Evolutionary conservation across 2,113 vertebrate genomes (phyloP), one percentile per base, ranked within the genome.

Genomic region (Notiomystis cincta): DNA sequence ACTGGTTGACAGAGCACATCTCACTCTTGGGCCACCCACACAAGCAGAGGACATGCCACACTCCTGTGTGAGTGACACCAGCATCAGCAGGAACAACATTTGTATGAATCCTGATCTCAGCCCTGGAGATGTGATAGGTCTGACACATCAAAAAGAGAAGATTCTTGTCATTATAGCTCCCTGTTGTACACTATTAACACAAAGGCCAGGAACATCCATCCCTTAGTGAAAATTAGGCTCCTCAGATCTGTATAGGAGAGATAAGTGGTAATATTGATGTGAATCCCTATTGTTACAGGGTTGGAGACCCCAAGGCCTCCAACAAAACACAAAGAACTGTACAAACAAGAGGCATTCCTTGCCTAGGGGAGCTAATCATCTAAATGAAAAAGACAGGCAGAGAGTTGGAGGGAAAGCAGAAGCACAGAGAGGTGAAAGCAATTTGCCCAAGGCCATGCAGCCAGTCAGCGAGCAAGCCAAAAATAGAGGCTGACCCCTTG

Each of bases 401-500:
- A 51, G 91, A 95, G 42, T 70, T 54, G 35, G 84, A 95, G 45
- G 47, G 75, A 81, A 85, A 91, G 75, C 54, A 93, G 87, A 69
- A 94, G 75, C 58, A 93, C 5, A 3, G 78, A 69, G 82, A 93
- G 66, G 91, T 93, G 87, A 94, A 96, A 95, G 93, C 54, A 13
- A 95, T 87, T 94, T 96, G 91, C 96, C 85, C 82, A 85, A 73
- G 93, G 96, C 95, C 70, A 87, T 7, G 4, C 10, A 94, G 83
- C 27, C 84, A 89, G 69, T 51, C 42, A 11, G 18, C 1, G 0
- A 82, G 78, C 13, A 69, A 80, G 82, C 84, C 71, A 87, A 96
- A 96, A 96, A 96, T 91, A 96, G 94, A 95, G 82, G 78, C 71
- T 96, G 88, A 94, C 82, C 87, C 67, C 56, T 79, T 91, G 85